Base-by-base conservation (phyloP, 2,797 vertebrate species). In the Sebastes kiyomatsui region DNA sequence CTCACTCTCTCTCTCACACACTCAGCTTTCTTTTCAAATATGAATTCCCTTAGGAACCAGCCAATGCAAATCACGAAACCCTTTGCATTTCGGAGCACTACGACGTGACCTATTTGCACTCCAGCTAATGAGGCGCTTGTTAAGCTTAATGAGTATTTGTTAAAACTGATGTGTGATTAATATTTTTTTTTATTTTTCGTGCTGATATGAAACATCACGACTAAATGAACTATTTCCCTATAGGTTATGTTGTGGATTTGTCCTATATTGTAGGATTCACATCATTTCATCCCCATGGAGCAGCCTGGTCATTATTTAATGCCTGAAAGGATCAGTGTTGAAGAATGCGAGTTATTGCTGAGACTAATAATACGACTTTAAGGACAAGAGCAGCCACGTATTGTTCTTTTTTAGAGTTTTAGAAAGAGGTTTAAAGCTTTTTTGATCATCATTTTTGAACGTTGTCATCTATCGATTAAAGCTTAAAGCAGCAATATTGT, bases 71-170 rank as follows among this genome's bases (percentile, higher is more conserved):
- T 93, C 70, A 22, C 38, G 12, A 82, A 87, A 91, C 80, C 74
- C 75, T 82, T 81, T 85, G 82, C 87, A 72, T 88, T 87, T 77
- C 20, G 16, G 11, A 78, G 84, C 75, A 28, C 72, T 4, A 22
- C n/a, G 60, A 87, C 33, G 62, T 87, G 92, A 90, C 91, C 90
- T 86, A 91, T 92, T 91, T 93, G 89, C 78, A 83, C 84, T 77
- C 11, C 2, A 62, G 78, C 86, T 90, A 92, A 93, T 88, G 79
- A 88, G 87, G 69, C 55, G 58, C 86, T 90, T 82, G 89, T 90
- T 90, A 89, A 79, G 80, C 82, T 84, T 89, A 90, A 92, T 90
- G 79, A 92, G 86, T 70, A 83, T 91, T 91, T 88, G 83, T 86
- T 88, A 33, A 80, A 87, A 79, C 64, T 76, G 58, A 82, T 52